Evolutionary conservation across 2,113 vertebrate species (phyloP).

Genomic region (Ploceus nigricollis): DNA sequence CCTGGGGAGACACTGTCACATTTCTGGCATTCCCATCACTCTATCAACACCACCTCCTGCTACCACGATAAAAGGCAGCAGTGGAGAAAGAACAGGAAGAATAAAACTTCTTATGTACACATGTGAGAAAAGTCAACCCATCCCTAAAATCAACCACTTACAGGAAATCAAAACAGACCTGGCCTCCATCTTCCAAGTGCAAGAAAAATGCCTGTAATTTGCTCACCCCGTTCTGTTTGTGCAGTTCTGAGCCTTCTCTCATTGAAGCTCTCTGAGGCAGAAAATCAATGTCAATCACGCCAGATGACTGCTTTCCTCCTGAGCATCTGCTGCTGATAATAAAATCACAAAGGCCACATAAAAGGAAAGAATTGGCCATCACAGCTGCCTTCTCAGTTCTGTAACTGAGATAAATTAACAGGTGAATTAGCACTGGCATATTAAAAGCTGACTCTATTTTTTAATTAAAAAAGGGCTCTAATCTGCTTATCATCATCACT

Average conservation of each 20-base stretch:
- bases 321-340: not conserved
- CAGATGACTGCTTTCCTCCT: slow-evolving; percentile 21
- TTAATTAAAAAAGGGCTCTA: not conserved
- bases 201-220: not conserved
- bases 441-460: not conserved
- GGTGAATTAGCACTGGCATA: not conserved
- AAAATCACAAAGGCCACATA: not conserved
- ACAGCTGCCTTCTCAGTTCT: not conserved
- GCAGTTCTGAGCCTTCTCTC: not conserved
- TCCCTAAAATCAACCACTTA: not conserved
- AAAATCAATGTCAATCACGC: slow-evolving; percentile 18
- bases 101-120: not conserved
- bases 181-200: not conserved
- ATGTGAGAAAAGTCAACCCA: not conserved
- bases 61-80: not conserved
- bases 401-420: not conserved
- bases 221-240: not conserved
- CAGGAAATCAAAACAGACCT: not conserved
- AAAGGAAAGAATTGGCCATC: not conserved
- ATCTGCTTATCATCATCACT: not conserved
- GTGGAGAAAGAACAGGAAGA: not conserved
- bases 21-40: not conserved
- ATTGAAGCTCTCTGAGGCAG: slow-evolving; percentile 2
- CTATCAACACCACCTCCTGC: not conserved
- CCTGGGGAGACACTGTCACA: not conserved